phyloP scores from a whole-genome alignment of 2,113 vertebrate species.

The Sorex araneus region DNA sequence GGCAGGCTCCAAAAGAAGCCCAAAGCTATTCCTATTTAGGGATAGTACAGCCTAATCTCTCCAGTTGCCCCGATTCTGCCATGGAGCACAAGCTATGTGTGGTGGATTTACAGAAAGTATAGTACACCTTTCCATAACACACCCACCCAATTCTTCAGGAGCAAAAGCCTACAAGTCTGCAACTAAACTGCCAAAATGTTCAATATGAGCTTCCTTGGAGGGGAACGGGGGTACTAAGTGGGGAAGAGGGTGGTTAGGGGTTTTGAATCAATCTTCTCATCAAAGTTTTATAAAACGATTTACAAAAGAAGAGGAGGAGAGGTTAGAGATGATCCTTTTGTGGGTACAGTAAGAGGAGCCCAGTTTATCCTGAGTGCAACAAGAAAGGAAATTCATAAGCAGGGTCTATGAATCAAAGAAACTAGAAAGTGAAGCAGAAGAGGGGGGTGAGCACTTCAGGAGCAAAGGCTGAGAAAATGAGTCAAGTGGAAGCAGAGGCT shows the following conservation, averaged over 20 bases:
- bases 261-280: background rate
- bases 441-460: background rate
- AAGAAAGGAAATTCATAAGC: background rate
- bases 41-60: background rate
- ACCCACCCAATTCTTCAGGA: background rate
- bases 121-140: background rate
- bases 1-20: background rate
- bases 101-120: background rate
- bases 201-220: background rate
- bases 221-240: too few species aligned
- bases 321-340: background rate
- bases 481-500: background rate
- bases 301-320: background rate
- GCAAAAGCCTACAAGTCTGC: background rate
- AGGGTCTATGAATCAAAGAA: background rate
- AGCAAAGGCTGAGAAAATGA: background rate
- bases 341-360: background rate
- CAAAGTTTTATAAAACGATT: slow-evolving; percentile 37
- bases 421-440: background rate
- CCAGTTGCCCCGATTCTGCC: background rate
- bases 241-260: background rate
- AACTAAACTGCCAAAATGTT: background rate
- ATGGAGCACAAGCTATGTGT: background rate
- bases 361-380: background rate
- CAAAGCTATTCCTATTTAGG: background rate